Percentiles rank a stretch among this genome's conserved stretches.
phyloP scores from a whole-genome alignment of 2,888 invertebrate species.

The Cetonia aurata region DNA sequence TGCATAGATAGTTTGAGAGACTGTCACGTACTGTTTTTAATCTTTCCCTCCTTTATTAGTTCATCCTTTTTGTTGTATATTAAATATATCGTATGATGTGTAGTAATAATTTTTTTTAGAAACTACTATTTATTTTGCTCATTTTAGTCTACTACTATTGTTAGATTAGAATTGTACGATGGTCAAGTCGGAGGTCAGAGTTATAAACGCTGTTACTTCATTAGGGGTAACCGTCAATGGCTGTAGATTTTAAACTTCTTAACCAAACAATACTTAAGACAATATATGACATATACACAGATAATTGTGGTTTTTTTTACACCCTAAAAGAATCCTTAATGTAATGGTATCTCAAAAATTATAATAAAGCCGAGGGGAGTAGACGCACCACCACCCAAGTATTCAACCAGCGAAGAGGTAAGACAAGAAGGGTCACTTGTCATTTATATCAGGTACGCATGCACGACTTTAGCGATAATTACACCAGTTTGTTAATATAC shows the following conservation, averaged over 20 bases:
- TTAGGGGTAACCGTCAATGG: slow-evolving; percentile 23
- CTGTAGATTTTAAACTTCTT: slow-evolving; percentile 45
- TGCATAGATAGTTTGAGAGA: slow-evolving; percentile 19
- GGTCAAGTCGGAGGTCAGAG: slow-evolving; percentile 31
- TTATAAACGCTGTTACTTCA: slow-evolving; percentile 20
- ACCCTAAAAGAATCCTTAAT: neutral
- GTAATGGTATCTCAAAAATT: neutral
- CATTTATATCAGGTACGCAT: too few species aligned
- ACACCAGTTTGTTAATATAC: too few species aligned
- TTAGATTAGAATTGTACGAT: slow-evolving; percentile 35
- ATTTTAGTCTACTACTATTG: slow-evolving; percentile 34
- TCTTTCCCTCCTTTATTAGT: slow-evolving; percentile 9
- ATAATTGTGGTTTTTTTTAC: slow-evolving; percentile 8
- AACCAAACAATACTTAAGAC: slow-evolving; percentile 47
- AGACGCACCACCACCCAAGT: too few species aligned
- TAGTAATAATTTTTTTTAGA: slow-evolving; percentile 44
- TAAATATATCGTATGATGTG: slow-evolving; percentile 41
- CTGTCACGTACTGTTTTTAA: slow-evolving; percentile 27
- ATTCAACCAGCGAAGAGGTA: too few species aligned
- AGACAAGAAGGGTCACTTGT: too few species aligned
- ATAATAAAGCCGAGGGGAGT: too few species aligned
- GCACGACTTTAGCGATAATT: too few species aligned
- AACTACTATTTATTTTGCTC: slow-evolving; percentile 43
- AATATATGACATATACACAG: slow-evolving; percentile 43
- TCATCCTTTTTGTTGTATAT: slow-evolving; percentile 29